phyloP scores from a whole-genome alignment of 2,797 vertebrate species.

The Gambelia wislizenii region DNA sequence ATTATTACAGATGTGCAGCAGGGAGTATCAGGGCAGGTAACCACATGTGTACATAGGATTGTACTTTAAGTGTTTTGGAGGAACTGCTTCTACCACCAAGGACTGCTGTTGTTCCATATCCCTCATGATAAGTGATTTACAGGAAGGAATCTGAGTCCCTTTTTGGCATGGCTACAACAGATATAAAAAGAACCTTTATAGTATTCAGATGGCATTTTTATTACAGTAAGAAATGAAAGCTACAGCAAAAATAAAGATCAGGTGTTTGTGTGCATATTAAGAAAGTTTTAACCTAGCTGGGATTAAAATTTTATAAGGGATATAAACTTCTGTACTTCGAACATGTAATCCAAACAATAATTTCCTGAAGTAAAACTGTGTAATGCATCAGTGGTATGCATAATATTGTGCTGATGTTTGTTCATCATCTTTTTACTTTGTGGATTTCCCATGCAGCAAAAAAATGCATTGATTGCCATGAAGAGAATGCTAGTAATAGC shows the following conservation, averaged over 20 bases:
- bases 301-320: conserved; percentile 15
- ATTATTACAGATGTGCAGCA: too few relatives aligned
- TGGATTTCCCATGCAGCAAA: neutral
- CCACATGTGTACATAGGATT: neutral
- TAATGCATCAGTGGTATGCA: neutral
- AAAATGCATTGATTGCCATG: neutral
- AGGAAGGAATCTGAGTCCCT: neutral
- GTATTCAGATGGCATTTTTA: conserved; percentile 17
- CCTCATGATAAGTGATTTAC: neutral
- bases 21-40: too few relatives aligned
- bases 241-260: conserved; percentile 6
- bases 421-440: neutral
- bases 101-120: neutral
- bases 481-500: neutral
- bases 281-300: conserved; percentile 1
- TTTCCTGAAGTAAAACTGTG: neutral
- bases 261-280: neutral
- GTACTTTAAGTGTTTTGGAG: neutral
- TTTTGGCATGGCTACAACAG: neutral
- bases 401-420: neutral
- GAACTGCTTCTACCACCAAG: neutral
- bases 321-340: conserved; percentile 17
- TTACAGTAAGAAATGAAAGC: conserved; percentile 16
- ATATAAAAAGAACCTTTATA: conserved; percentile 7
- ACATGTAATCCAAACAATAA: neutral